These are phyloP conservation scores for Lepus townsendii DNA, from an alignment of 2,797 vertebrate species.

Conservation along the genomic window DNA sequence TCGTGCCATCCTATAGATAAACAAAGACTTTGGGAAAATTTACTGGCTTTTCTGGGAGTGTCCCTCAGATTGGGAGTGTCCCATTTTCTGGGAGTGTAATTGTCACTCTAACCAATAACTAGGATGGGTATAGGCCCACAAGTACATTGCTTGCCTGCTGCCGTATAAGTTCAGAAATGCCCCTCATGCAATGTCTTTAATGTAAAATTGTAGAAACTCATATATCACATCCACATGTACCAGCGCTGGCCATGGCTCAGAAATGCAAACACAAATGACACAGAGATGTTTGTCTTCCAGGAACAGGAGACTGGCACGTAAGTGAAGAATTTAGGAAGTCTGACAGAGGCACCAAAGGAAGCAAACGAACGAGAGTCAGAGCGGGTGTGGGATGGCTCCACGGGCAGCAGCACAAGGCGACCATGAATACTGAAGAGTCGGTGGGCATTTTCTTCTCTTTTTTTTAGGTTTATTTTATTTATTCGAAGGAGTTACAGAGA, in stretches of 20 bases:
- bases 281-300: neutral
- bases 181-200: neutral
- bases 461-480: no score
- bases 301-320: neutral
- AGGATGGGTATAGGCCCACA: neutral
- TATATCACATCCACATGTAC: neutral
- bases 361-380: neutral
- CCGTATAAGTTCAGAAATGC: neutral
- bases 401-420: neutral
- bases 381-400: neutral
- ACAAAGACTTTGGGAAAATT: conserved; percentile 78
- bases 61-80: conserved; percentile 60
- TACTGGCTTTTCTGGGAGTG: conserved; percentile 80
- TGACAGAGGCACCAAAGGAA: neutral
- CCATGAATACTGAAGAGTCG: neutral
- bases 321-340: neutral
- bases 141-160: neutral
- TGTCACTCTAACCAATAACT: conserved; percentile 62
- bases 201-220: conserved; percentile 34
- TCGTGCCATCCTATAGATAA: conserved; percentile 73
- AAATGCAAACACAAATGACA: neutral
- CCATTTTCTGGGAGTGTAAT: conserved; percentile 66
- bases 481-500: no score
- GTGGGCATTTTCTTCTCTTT: neutral
- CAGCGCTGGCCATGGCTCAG: neutral